These are phyloP conservation scores for Apotomis turbidana DNA, from an alignment of 2,888 invertebrate genomes.

Conservation along the genomic window DNA sequence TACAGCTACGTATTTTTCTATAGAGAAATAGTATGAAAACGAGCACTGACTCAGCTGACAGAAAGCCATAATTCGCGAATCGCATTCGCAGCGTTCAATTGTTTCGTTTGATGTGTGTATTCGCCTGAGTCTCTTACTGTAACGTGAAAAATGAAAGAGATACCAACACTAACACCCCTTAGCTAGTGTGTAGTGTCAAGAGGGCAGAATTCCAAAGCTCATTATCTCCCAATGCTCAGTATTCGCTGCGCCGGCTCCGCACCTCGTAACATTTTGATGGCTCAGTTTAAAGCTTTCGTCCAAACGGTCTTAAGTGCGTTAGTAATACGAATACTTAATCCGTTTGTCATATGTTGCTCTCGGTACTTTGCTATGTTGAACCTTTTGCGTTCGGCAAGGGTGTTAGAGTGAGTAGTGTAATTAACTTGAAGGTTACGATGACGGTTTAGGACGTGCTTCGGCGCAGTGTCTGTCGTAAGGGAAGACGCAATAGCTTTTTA, in stretches of 20 bases:
- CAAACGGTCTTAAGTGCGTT: neutral
- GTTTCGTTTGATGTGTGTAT: too few species aligned
- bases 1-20: too few species aligned
- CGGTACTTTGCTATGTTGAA: neutral
- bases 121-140: too few species aligned
- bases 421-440: slow-evolving; percentile 26
- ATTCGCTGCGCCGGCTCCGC: slow-evolving; percentile 4
- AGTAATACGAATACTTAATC: neutral
- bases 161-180: neutral
- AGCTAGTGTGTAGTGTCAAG: neutral
- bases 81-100: too few species aligned
- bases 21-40: too few species aligned
- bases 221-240: neutral
- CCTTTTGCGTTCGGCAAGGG: slow-evolving; percentile 5
- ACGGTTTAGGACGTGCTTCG: slow-evolving; percentile 13
- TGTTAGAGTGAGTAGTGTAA: neutral
- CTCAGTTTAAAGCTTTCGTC: slow-evolving; percentile 4
- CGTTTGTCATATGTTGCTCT: neutral
- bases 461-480: neutral
- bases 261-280: slow-evolving; percentile 17
- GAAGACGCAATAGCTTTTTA: neutral
- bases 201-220: neutral
- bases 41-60: too few species aligned
- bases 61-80: too few species aligned
- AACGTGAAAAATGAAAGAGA: neutral